Evolutionary conservation across 2,888 invertebrate genomes (phyloP), one percentile per base, ranked within the genome.

Genomic region (Microctonus brassicae): DNA sequence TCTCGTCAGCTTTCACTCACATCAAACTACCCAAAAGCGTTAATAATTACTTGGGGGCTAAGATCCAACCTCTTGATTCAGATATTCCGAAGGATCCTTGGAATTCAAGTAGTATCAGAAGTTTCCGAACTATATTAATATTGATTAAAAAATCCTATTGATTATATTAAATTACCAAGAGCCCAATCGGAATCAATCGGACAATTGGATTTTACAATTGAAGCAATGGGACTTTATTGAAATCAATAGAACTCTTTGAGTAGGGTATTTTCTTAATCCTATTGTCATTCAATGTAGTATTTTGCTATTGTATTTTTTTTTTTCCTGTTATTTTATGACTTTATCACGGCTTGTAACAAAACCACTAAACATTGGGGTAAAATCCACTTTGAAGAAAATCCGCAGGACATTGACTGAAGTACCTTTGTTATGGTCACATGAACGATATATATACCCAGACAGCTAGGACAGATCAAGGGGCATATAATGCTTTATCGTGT

Each of bases 381-480:
- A 47, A 47, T 17, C n/a, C 42, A 20, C 47, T 47, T 5, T 20
- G 17, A 17, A 47, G 47, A 47, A 47, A 47, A 47, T 47, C 47
- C 47, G 1, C 17, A 17, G 47, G 47, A 47, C 47, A 47, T 47
- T 47, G 47, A 47, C 17, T 47, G 20, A 47, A 47, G 39, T n/a
- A 39, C 39, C n/a, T 39, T 39, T n/a, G 13, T 13, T 39, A 39
- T 17, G 17, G 7, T 17, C 47, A 47, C n/a, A 17, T 24, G n/a
- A n/a, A 22, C 13, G 11, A 22, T 47, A 22, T 55, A 55, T 26
- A 26, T 0, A 65, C 53, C 36, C 39, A 36, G 36, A 47, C 47
- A 47, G 17, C 47, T 47, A 17, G 5, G n/a, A 47, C 47, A 47
- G 47, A 47, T 47, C 65, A 66, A 22, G 55, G 22, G 55, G 65